These are phyloP conservation scores for Cenopis cana DNA, from an alignment of 2,888 invertebrate genomes.

Conservation along the genomic window DNA sequence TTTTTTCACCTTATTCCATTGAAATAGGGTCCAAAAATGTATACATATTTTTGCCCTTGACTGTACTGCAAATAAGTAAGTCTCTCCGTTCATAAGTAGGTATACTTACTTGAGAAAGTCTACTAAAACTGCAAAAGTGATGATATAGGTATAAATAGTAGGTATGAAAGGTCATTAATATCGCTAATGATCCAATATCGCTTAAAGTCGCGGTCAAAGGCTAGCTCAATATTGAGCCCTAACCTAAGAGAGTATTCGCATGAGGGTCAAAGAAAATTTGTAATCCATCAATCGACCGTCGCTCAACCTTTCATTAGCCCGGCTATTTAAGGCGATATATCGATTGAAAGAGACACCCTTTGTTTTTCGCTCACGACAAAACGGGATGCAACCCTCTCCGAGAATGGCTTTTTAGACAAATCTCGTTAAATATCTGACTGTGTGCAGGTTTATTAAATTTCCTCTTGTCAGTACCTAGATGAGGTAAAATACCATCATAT, in stretches of 20 bases:
- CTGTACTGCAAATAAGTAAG: background rate
- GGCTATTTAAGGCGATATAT: no score
- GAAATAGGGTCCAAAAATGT: no score
- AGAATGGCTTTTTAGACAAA: no score
- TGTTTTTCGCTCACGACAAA: no score
- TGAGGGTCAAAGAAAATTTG: conserved; percentile 39
- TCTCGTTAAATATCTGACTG: no score
- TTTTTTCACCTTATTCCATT: no score
- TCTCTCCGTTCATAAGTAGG: background rate
- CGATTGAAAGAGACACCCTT: no score
- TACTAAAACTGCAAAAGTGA: background rate
- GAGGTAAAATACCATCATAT: no score
- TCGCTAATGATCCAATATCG: conserved; percentile 33
- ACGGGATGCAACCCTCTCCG: no score
- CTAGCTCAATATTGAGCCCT: conserved; percentile 28
- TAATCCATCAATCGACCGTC: conserved; percentile 44
- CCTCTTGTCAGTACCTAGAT: no score
- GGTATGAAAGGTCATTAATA: conserved; percentile 9
- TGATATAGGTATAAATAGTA: background rate
- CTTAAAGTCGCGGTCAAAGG: conserved; percentile 27
- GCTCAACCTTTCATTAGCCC: conserved; percentile 47
- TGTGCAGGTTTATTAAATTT: no score
- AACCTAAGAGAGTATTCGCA: conserved; percentile 34
- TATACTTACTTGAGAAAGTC: background rate
- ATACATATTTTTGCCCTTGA: no score